Evolutionary conservation across 2,888 invertebrate genomes (phyloP).

Genomic region (Agriotes lineatus): DNA sequence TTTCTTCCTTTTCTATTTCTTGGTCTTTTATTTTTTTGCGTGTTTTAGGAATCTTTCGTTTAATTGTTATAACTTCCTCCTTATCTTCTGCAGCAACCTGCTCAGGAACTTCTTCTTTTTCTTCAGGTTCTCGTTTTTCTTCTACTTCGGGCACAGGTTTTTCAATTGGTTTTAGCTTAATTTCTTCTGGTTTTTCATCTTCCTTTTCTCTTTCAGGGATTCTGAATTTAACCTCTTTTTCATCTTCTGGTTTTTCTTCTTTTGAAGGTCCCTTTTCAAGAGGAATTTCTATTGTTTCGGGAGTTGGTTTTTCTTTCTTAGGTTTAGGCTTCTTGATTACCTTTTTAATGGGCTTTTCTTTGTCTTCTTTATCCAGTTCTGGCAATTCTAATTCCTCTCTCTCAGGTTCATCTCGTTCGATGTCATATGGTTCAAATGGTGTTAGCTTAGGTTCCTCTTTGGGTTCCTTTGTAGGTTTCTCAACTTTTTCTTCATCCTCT

Average conservation of each 20-base stretch:
- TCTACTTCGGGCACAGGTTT: conserved; percentile 57
- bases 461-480: conserved; percentile 42
- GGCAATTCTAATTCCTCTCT: conserved; percentile 60
- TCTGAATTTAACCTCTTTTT: conserved; percentile 61
- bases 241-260: conserved; percentile 62
- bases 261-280: conserved; percentile 61
- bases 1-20: conserved; percentile 45
- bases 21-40: conserved; percentile 43
- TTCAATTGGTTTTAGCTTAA: conserved; percentile 49
- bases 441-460: conserved; percentile 59
- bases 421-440: conserved; percentile 62
- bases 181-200: conserved; percentile 51
- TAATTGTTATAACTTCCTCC: conserved; percentile 38
- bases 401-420: conserved; percentile 62
- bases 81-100: conserved; percentile 48
- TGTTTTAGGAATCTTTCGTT: conserved; percentile 36
- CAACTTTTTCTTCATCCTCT: conserved; percentile 52
- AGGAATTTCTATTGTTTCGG: conserved; percentile 57
- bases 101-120: conserved; percentile 50
- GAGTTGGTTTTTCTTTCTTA: conserved; percentile 48
- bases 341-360: conserved; percentile 57
- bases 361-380: conserved; percentile 58
- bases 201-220: conserved; percentile 54
- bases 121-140: conserved; percentile 58
- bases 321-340: conserved; percentile 49